phyloP scores from a whole-genome alignment of 1,140 invertebrate species.

The Anastrepha obliqua region DNA sequence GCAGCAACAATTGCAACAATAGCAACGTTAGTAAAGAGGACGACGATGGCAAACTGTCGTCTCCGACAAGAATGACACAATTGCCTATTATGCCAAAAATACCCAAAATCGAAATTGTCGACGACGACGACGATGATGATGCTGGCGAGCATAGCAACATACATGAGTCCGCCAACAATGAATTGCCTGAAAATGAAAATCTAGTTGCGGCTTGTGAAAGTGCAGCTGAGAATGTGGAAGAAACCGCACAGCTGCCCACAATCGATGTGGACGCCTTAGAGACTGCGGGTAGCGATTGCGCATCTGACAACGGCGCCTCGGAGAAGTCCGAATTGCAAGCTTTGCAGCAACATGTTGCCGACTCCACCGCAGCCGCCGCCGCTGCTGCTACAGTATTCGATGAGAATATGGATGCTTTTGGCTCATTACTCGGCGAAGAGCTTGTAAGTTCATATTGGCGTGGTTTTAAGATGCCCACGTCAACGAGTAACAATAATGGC shows the following conservation, averaged over 20 bases:
- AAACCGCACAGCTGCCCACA: neutral
- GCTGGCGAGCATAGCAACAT: neutral
- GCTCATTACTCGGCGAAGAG: slow-evolving; percentile 84
- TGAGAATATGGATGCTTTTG: slow-evolving; percentile 83
- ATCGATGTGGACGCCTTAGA: slow-evolving; percentile 55
- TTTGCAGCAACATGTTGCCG: slow-evolving; percentile 9
- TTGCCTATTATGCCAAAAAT: slow-evolving; percentile 58
- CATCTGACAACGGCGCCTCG: neutral
- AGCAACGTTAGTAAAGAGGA: neutral
- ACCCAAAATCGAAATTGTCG: slow-evolving; percentile 65
- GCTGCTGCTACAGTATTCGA: slow-evolving; percentile 64
- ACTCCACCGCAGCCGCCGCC: slow-evolving; percentile 64
- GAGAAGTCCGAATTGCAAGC: slow-evolving; percentile 7
- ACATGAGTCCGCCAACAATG: neutral
- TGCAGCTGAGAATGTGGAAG: slow-evolving; percentile 15
- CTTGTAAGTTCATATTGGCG: slow-evolving; percentile 85
- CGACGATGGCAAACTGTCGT: neutral
- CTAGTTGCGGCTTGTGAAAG: slow-evolving; percentile 56
- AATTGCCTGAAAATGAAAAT: neutral
- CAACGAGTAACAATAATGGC: slow-evolving; percentile 62
- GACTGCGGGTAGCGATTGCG: neutral
- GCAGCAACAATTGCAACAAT: neutral
- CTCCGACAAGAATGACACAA: neutral
- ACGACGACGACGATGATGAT: slow-evolving; percentile 56
- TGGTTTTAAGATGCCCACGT: slow-evolving; percentile 80